Evolutionary conservation across 30 jellyfish, hydroid and myxozoan species (phyloP), one percentile per base, ranked within the genome.

Genomic region (Turritopsis dohrnii): DNA sequence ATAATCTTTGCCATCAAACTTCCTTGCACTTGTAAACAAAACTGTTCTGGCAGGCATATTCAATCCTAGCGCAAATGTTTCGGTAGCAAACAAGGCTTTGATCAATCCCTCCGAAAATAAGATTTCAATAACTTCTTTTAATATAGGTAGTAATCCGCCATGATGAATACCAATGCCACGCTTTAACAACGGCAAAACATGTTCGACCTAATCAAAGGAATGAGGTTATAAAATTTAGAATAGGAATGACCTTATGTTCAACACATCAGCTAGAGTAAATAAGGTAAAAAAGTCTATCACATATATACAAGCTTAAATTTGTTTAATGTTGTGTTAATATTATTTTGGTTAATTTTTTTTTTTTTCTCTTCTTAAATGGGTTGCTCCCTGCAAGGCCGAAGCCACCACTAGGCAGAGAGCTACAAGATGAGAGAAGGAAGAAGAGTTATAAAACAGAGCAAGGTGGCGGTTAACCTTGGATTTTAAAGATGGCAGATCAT

Each of bases 41-140:
- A 95, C 99, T 18, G 99, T 95, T 72, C 99, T 90, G 18, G 99
- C 99, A 27, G 99, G 99, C 99, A 95, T 95, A 75, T 95, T 95
- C 71, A 95, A 75, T 25, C 99, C 99, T 21, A 95, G 90, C 1
- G 99, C 99, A 85, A 95, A 95, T 53, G 99, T 95, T 73, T 95
- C 99, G 18, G 99, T 95, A 7, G 99, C 99, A 79, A 95, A 95
- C 71, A 95, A 81, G 29, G 96, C 97, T 94, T 94, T 94, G 84
- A 95, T 88, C 29, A 95, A 87, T 18, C 99, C 99, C 83, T 95
- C 97, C 0, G 99, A 95, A 76, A 95, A 95, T 66, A 95, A 80
- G 28, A 95, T 90, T 73, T 95, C 99, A 26, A 91, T 95, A 30
- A 95, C 97, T 90, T 95, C 99, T 84, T 95, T 95, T 20, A 95